Evolutionary conservation across 2,113 vertebrate genomes (phyloP).

Genomic region (Cyanistes caeruleus): DNA sequence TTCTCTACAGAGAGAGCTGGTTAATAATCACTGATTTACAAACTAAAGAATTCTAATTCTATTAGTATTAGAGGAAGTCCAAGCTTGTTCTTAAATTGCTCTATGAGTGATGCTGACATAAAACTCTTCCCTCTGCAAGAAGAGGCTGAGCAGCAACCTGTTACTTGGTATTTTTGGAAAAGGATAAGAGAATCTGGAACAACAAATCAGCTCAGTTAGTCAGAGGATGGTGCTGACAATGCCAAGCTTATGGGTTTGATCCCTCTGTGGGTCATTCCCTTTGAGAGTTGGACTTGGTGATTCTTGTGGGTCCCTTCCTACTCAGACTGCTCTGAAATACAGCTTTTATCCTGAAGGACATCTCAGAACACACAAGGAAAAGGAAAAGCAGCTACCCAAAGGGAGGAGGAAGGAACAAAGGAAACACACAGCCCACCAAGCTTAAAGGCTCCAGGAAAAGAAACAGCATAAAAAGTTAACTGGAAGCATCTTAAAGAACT

Average conservation of each 20-base stretch:
- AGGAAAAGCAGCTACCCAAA: not conserved
- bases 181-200: not conserved
- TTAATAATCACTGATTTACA: not conserved
- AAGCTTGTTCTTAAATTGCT: not conserved
- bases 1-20: not conserved
- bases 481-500: not conserved
- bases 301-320: not conserved
- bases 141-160: not conserved
- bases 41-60: not conserved
- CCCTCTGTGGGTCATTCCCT: not conserved
- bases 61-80: not conserved
- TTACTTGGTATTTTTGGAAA: not conserved
- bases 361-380: not conserved
- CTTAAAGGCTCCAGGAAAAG: not conserved
- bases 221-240: not conserved
- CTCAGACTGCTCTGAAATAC: not conserved
- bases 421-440: not conserved
- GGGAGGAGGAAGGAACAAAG: not conserved
- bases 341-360: not conserved
- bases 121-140: not conserved
- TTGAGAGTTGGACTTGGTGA: not conserved
- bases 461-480: not conserved
- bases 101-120: not conserved
- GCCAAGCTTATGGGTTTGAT: not conserved
- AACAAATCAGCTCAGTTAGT: not conserved